Evolutionary conservation across 2,888 invertebrate species (phyloP), one percentile per base, ranked within the genome.

Genomic region (Caradrina clavipalpis): DNA sequence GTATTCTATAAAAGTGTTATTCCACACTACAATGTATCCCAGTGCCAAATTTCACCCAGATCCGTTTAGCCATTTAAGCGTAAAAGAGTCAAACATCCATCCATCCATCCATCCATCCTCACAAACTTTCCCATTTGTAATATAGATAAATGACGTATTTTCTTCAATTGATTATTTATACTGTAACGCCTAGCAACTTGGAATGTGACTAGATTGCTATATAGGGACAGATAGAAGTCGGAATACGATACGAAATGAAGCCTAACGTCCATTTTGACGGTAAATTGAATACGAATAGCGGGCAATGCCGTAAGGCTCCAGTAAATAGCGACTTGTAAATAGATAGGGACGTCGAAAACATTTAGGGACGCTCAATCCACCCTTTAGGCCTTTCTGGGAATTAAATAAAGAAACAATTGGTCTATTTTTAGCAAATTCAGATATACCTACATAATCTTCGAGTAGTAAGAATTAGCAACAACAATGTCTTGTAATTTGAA

Each of bases 261-360:
- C 91, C 88, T 88, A 89, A 89, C 89, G 90, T 90, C 91, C 92
- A 91, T 91, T 93, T 92, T 91, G 91, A 90, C 91, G 90, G 92
- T 90, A 93, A 95, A 95, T 95, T 94, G 94, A 95, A 95, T 94
- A 90, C 89, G 89, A 93, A 94, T 91, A 87, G 92, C 88, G 81
- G 83, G 82, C 88, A 90, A 90, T 91, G 80, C 57, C 84, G 82
- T 82, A 78, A 86, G 84, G 81, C 78, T 88, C 89, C 87, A 83
- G 92, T 92, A 94, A 94, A 94, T 91, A 92, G 92, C 87, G 88
- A 91, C 89, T 94, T 93, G 92, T 92, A 93, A 94, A 94, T 94
- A 93, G 91, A 90, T 87, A 90, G 90, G 91, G 92, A 90, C 88
- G 78, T 86, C 68, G 69, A 86, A 86, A 87, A 84, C 89, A 86